These are phyloP conservation scores for Phoeniculus purpureus DNA, from an alignment of 2,797 vertebrate species.

Conservation along the genomic window DNA sequence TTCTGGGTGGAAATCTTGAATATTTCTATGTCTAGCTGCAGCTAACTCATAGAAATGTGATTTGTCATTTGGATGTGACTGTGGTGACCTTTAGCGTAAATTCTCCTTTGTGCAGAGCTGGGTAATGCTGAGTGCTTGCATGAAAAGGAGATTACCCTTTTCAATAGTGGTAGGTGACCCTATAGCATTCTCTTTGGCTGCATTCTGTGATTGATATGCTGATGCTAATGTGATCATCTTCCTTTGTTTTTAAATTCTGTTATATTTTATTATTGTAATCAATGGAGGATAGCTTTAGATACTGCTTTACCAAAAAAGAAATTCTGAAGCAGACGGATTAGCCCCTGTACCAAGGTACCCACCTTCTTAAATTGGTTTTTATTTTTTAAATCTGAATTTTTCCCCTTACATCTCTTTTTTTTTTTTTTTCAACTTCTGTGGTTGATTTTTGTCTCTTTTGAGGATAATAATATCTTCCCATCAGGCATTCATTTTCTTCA, in stretches of 20 bases:
- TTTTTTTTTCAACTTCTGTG: background rate
- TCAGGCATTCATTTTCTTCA: constrained; percentile 16
- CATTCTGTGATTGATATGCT: background rate
- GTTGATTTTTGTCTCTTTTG: background rate
- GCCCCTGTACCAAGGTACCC: background rate
- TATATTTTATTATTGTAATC: background rate
- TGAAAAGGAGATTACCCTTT: background rate
- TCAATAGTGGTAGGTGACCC: background rate
- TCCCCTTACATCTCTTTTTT: background rate
- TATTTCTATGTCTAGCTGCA: background rate
- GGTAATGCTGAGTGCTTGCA: background rate
- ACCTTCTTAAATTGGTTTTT: background rate
- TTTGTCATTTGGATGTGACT: background rate
- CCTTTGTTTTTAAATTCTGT: background rate
- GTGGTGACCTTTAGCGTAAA: background rate
- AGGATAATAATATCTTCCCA: background rate
- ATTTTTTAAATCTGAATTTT: background rate
- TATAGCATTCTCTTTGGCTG: background rate
- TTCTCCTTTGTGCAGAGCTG: background rate
- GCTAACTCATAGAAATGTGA: background rate
- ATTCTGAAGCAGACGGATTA: background rate
- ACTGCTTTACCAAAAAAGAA: background rate
- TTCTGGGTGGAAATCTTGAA: background rate
- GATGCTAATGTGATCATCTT: background rate
- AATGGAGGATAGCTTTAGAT: background rate